Conservation (phyloP, 2,888 invertebrate species). For the Drosophila koepferae region DNA sequence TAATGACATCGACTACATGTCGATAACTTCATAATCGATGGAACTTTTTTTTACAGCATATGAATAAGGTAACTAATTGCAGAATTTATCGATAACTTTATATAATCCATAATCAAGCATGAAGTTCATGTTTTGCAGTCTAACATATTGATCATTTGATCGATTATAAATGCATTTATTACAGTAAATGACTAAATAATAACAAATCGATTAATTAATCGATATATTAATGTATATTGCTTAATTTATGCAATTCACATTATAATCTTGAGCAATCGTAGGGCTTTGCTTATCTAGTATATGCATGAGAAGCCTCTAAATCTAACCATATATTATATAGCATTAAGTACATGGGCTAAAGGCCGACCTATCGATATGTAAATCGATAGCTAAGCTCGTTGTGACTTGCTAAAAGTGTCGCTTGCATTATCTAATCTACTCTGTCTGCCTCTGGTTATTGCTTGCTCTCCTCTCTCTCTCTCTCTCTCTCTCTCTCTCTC, state of each 20-base stretch:
- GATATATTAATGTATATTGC: neutral
- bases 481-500: neutral
- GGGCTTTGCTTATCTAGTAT: neutral
- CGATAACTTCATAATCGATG: too few species aligned
- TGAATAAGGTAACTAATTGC: too few species aligned
- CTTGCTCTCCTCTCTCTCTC: neutral
- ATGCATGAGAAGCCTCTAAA: neutral
- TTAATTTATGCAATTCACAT: too few species aligned
- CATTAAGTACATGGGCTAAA: too few species aligned
- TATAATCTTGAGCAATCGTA: neutral
- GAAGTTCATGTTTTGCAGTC: neutral
- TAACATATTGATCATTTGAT: neutral
- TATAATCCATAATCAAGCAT: too few species aligned
- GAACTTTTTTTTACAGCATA: too few species aligned
- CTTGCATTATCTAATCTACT: neutral
- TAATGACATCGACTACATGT: too few species aligned
- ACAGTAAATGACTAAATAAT: too few species aligned
- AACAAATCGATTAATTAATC: neutral
- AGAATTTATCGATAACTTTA: too few species aligned
- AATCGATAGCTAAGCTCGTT: slow-evolving; percentile 4
- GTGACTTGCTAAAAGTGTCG: neutral
- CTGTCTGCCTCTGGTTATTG: neutral
- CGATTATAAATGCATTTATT: neutral
- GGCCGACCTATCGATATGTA: neutral
- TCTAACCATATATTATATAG: neutral